phyloP scores from a whole-genome alignment of 2,888 invertebrate species.

The Andrena bicolor region DNA sequence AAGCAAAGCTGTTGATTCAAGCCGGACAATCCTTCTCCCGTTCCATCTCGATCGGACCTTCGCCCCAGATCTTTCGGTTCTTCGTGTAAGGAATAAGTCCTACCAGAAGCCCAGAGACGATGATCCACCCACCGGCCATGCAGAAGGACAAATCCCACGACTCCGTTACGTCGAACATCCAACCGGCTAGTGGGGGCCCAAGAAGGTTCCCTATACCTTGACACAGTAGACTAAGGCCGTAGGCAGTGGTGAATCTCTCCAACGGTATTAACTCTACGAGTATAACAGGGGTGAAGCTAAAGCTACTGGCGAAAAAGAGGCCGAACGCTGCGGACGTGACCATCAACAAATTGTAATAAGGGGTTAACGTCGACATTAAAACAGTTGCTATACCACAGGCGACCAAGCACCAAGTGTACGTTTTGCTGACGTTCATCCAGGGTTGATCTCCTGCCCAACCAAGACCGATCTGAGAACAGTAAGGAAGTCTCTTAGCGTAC shows the following conservation, averaged over 20 bases:
- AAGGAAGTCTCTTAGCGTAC: background rate
- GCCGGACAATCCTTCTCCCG: slow-evolving; percentile 79
- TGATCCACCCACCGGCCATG: slow-evolving; percentile 93
- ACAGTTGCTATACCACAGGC: slow-evolving; percentile 88
- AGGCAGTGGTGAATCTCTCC: slow-evolving; percentile 96
- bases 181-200: slow-evolving; percentile 97
- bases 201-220: slow-evolving; percentile 97
- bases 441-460: slow-evolving; percentile 96
- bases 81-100: slow-evolving; percentile 89
- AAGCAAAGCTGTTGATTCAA: slow-evolving; percentile 14
- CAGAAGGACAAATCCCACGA: slow-evolving; percentile 93
- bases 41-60: slow-evolving; percentile 86
- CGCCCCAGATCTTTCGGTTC: slow-evolving; percentile 88
- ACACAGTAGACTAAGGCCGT: slow-evolving; percentile 94
- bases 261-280: slow-evolving; percentile 95
- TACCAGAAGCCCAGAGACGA: slow-evolving; percentile 91
- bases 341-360: slow-evolving; percentile 86
- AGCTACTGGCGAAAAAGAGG: slow-evolving; percentile 95
- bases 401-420: slow-evolving; percentile 93
- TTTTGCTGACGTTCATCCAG: slow-evolving; percentile 92
- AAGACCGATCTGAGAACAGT: slow-evolving; percentile 88
- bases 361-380: slow-evolving; percentile 87
- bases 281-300: slow-evolving; percentile 95
- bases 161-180: slow-evolving; percentile 89
- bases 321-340: slow-evolving; percentile 91